Evolutionary conservation across 2,888 invertebrate species (phyloP).

Genomic region (Drosophila phalerata): DNA sequence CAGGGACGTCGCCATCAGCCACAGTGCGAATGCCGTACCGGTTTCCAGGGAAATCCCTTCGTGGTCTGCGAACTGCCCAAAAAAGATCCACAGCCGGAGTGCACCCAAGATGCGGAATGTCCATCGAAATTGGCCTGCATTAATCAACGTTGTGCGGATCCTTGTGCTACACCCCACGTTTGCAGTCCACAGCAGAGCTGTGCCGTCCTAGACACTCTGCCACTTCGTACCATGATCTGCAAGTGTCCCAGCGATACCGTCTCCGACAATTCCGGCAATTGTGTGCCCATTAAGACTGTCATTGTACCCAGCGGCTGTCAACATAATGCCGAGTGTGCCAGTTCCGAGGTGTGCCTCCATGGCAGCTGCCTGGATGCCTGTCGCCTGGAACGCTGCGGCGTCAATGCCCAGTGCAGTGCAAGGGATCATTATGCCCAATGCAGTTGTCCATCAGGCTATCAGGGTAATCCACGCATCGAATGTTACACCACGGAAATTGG

Average conservation of each 20-base stretch:
- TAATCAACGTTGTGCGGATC: constrained; percentile 91
- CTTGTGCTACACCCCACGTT: constrained; percentile 90
- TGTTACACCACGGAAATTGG: constrained; percentile 86
- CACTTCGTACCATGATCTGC: constrained; percentile 94
- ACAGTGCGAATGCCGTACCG: constrained; percentile 91
- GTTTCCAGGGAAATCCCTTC: constrained; percentile 92
- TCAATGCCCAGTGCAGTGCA: constrained; percentile 93
- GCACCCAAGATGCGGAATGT: constrained; percentile 92
- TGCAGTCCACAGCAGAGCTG: constrained; percentile 93
- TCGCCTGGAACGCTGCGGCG: constrained; percentile 91
- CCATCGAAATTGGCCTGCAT: constrained; percentile 91
- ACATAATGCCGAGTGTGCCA: constrained; percentile 91
- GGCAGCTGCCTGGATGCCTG: constrained; percentile 93
- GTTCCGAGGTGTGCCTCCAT: constrained; percentile 90
- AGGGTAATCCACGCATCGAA: constrained; percentile 92
- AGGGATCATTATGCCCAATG: constrained; percentile 92
- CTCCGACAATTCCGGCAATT: constrained; percentile 90
- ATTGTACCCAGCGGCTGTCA: constrained; percentile 88
- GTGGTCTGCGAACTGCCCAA: constrained; percentile 88
- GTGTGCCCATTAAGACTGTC: constrained; percentile 88
- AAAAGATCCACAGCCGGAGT: constrained; percentile 87
- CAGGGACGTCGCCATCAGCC: constrained; percentile 91
- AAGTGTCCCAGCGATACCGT: constrained; percentile 94
- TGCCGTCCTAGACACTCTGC: constrained; percentile 91
- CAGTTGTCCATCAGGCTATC: constrained; percentile 91